phyloP scores from a whole-genome alignment of 2,888 invertebrate species.

The Mactromeris polynyma region DNA sequence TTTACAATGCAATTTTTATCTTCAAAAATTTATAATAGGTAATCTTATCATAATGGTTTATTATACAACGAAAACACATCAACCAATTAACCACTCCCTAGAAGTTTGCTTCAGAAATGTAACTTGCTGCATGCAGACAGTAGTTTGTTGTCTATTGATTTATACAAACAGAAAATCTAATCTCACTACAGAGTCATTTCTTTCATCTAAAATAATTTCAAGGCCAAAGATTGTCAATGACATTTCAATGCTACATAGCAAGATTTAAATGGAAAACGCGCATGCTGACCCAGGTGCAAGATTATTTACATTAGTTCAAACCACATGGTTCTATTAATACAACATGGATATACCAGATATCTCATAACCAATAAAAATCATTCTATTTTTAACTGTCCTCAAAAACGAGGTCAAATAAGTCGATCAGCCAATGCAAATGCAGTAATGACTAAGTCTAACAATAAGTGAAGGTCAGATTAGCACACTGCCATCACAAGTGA shows the following conservation, averaged over 20 bases:
- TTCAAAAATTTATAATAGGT: too few relatives aligned
- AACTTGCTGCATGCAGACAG: background rate
- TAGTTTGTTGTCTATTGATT: background rate
- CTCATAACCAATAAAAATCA: constrained; percentile 41
- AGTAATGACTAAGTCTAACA: constrained; percentile 17
- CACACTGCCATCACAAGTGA: constrained; percentile 60
- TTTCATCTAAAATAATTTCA: background rate
- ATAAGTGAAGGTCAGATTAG: constrained; percentile 39
- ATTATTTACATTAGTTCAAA: constrained; percentile 20
- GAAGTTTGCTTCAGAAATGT: too few relatives aligned
- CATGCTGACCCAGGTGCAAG: background rate
- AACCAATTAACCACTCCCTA: too few relatives aligned
- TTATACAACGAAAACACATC: too few relatives aligned
- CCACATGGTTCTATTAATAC: constrained; percentile 46
- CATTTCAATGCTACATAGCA: background rate
- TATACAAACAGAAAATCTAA: background rate
- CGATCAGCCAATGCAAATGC: constrained; percentile 36
- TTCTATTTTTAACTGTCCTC: constrained; percentile 34
- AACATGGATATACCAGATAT: constrained; percentile 40
- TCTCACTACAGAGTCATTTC: background rate
- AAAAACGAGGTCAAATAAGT: constrained; percentile 14
- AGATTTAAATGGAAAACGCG: background rate
- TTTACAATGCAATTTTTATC: too few relatives aligned
- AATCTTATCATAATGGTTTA: too few relatives aligned
- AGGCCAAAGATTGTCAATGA: background rate